These are phyloP conservation scores for Orthonevra nobilis DNA, from an alignment of 2,888 invertebrate genomes.

Conservation along the genomic window DNA sequence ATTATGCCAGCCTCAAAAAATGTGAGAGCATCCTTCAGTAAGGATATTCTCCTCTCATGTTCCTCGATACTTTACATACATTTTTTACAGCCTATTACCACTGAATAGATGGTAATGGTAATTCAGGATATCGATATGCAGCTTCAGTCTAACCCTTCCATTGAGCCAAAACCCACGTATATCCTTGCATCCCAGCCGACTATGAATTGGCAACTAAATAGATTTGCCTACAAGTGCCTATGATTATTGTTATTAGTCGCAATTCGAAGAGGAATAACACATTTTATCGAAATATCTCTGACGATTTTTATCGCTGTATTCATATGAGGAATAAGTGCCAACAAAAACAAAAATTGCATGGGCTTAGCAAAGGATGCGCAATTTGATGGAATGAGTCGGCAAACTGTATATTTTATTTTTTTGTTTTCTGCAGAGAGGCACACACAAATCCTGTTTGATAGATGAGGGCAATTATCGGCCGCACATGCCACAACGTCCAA, in stretches of 20 bases:
- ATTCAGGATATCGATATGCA: conserved; percentile 52
- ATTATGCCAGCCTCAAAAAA: too few relatives aligned
- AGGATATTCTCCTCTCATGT: conserved; percentile 35
- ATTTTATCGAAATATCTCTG: conserved; percentile 48
- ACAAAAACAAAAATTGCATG: neutral
- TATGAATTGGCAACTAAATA: conserved; percentile 45
- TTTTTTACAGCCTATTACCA: conserved; percentile 59
- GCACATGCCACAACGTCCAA: conserved; percentile 68
- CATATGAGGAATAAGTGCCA: conserved; percentile 1
- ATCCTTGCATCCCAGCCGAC: conserved; percentile 6
- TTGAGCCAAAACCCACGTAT: neutral
- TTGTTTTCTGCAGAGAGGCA: conserved; percentile 46
- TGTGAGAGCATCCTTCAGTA: too few relatives aligned
- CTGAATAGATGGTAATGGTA: conserved; percentile 56
- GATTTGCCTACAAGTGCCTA: conserved; percentile 65
- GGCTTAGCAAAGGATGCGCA: conserved; percentile 8
- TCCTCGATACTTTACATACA: conserved; percentile 31
- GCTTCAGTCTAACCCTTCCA: conserved; percentile 17
- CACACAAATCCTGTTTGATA: conserved; percentile 67
- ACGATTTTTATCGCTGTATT: conserved; percentile 37
- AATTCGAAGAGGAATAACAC: conserved; percentile 52
- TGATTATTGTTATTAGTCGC: conserved; percentile 66
- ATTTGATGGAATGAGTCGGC: conserved; percentile 9
- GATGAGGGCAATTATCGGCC: conserved; percentile 70
- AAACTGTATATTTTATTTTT: too few relatives aligned